Conservation (phyloP, 2,113 vertebrate genomes). For the Gobio gobio region DNA sequence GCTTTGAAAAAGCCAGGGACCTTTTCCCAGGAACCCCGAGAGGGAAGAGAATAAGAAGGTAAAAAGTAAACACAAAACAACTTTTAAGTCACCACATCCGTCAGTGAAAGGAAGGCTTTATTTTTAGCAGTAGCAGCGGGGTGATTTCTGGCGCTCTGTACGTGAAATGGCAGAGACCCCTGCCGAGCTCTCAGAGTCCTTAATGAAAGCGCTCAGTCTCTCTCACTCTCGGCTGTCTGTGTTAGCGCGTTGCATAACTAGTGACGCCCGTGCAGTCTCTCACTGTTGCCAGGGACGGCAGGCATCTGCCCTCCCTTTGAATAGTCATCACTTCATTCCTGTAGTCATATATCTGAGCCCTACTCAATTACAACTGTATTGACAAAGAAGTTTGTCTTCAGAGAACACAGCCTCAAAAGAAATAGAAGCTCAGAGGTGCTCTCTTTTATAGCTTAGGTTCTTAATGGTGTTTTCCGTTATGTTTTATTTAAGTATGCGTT, state of each 20-base stretch:
- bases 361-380: not conserved
- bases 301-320: conserved; percentile 37
- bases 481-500: not conserved
- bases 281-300: conserved; percentile 54
- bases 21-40: not conserved
- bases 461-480: not conserved
- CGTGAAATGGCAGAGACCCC: conserved; percentile 30
- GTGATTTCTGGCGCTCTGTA: conserved; percentile 30
- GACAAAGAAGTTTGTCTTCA: not conserved
- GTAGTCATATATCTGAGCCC: not conserved
- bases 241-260: conserved; percentile 49
- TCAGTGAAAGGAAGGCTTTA: conserved; percentile 34
- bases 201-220: conserved; percentile 39
- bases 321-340: not conserved
- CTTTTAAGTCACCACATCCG: conserved; percentile 14
- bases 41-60: not conserved
- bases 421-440: not conserved
- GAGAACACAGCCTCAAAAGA: not conserved
- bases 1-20: conserved; percentile 26
- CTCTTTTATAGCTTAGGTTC: not conserved
- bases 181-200: conserved; percentile 33
- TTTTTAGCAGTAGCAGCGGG: conserved; percentile 31
- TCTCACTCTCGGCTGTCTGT: conserved; percentile 31
- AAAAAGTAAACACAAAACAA: conserved; percentile 10
- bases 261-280: conserved; percentile 45